Conservation (phyloP, 2,888 invertebrate genomes). For the Netelia fuscicornis region DNA sequence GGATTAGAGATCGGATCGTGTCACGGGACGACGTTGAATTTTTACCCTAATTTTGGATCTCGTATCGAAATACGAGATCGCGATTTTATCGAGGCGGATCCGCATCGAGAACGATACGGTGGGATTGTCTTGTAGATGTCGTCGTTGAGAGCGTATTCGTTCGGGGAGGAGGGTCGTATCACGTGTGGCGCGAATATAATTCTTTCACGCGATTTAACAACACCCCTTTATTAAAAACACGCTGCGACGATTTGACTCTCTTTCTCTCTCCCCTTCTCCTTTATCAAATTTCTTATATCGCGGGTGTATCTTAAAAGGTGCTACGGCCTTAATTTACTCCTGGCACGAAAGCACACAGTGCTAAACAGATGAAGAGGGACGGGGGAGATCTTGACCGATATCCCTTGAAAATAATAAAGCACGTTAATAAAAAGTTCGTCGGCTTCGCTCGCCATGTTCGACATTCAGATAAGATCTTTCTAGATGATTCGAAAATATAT, state of each 20-base stretch:
- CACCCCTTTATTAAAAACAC: neutral
- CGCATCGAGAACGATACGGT: constrained; percentile 5
- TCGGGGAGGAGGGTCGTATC: constrained; percentile 17
- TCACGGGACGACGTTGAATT: constrained; percentile 14
- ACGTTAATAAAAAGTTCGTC: constrained; percentile 24
- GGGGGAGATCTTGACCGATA: constrained; percentile 51
- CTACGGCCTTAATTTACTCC: constrained; percentile 63
- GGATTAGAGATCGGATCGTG: constrained; percentile 1
- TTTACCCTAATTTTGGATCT: constrained; percentile 38
- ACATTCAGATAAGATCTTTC: no score
- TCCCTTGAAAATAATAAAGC: constrained; percentile 37
- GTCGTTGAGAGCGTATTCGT: constrained; percentile 36
- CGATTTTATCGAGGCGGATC: constrained; percentile 23
- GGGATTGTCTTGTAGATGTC: constrained; percentile 12
- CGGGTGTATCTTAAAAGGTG: constrained; percentile 68
- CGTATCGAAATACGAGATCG: neutral
- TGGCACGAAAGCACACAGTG: constrained; percentile 61
- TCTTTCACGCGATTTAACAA: constrained; percentile 27
- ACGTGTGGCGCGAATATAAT: constrained; percentile 8
- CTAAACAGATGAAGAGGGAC: neutral
- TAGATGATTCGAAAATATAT: no score
- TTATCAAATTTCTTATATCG: constrained; percentile 58
- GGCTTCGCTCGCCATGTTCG: neutral
- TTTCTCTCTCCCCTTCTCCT: neutral
- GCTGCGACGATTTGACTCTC: constrained; percentile 7